phyloP scores from a whole-genome alignment of 2,797 vertebrate genomes.

The Argya squamiceps region DNA sequence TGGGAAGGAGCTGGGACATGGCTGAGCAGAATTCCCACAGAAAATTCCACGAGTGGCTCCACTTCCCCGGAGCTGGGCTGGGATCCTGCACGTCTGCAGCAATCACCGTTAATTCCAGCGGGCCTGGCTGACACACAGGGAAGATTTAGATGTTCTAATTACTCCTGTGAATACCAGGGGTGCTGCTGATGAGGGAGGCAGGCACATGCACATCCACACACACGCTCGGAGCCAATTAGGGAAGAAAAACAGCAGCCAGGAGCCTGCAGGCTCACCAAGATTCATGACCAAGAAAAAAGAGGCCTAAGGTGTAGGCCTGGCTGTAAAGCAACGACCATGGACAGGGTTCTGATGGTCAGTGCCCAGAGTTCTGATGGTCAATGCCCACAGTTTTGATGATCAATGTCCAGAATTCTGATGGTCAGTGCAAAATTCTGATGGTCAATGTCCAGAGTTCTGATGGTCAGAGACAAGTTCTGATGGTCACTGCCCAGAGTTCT shows the following conservation, averaged over 20 bases:
- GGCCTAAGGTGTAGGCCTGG: background rate
- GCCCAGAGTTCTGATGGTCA: no score
- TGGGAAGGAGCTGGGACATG: background rate
- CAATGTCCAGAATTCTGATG: no score
- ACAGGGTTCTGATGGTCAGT: no score
- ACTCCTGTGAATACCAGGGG: conserved; percentile 27
- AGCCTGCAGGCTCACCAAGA: background rate
- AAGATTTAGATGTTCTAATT: conserved; percentile 66
- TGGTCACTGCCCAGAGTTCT: no score
- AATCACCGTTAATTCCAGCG: background rate
- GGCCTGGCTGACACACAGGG: conserved; percentile 33
- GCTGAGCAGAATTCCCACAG: background rate
- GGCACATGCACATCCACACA: conserved; percentile 24
- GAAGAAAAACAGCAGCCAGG: conserved; percentile 27
- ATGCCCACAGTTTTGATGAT: no score
- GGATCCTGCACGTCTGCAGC: conserved; percentile 19
- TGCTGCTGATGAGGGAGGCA: conserved; percentile 63
- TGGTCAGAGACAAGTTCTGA: no score
- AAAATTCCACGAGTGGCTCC: conserved; percentile 20
- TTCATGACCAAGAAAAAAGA: fast-evolving
- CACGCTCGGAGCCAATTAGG: conserved; percentile 11
- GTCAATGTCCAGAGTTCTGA: no score
- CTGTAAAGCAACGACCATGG: background rate
- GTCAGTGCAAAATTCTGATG: no score
- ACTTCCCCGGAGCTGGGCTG: background rate